Evolutionary conservation across 2,797 vertebrate species (phyloP).

Genomic region (Acrocephalus scirpaceus): DNA sequence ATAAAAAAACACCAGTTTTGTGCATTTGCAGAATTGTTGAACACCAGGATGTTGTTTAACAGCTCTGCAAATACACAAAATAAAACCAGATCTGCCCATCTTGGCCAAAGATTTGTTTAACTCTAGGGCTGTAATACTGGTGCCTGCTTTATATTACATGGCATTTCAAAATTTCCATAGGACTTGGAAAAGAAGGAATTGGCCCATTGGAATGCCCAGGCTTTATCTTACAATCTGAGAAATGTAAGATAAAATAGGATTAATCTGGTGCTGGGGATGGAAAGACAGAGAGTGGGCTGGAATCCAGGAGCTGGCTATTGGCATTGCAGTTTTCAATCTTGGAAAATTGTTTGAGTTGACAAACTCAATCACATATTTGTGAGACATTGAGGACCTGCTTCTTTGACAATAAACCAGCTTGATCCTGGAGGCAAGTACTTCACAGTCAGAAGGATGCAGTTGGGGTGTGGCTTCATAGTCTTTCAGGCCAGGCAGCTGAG

Average conservation of each 20-base stretch:
- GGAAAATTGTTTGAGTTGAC: background rate
- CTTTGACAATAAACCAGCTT: background rate
- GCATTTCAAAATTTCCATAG: background rate
- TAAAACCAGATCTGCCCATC: background rate
- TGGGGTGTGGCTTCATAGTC: background rate
- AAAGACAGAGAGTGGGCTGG: background rate
- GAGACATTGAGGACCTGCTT: background rate
- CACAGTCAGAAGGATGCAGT: background rate
- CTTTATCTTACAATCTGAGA: background rate
- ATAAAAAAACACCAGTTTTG: background rate
- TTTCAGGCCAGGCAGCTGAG: background rate
- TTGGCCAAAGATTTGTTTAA: background rate
- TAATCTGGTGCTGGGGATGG: background rate
- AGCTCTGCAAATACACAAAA: background rate
- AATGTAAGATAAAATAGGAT: background rate
- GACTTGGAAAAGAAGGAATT: background rate
- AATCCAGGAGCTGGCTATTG: background rate
- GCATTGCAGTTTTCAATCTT: background rate
- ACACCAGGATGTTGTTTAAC: background rate
- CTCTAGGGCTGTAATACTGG: background rate
- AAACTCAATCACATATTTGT: background rate
- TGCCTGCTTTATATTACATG: background rate
- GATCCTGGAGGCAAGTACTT: background rate
- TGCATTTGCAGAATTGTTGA: background rate
- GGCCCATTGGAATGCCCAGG: accelerated